Conservation (phyloP, 2,113 vertebrate species). For the Cyprinodon tularosa region DNA sequence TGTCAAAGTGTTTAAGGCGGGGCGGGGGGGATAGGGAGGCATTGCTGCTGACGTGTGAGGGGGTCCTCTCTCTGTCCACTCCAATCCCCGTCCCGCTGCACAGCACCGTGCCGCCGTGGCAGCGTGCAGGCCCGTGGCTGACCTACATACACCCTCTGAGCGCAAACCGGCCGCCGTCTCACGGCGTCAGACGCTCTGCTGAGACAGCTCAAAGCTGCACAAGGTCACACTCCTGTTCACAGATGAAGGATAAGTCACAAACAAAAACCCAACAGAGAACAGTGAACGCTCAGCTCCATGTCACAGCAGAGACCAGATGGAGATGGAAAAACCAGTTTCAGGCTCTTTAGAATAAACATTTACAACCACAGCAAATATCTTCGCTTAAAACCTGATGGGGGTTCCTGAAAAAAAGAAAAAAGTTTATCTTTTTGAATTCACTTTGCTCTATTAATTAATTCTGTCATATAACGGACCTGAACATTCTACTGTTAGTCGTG, state of each 20-base stretch:
- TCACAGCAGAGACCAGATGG: too few species aligned
- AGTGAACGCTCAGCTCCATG: too few species aligned
- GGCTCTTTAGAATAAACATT: too few species aligned
- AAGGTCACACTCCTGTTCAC: constrained; percentile 52
- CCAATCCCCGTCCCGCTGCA: constrained; percentile 69
- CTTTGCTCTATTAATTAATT: too few species aligned
- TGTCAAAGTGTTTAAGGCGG: constrained; percentile 81
- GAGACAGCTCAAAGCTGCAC: constrained; percentile 75
- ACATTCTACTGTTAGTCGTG: too few species aligned
- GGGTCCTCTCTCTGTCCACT: constrained; percentile 75
- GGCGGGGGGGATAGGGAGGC: constrained; percentile 56
- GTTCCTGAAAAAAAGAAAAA: too few species aligned
- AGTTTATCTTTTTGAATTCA: too few species aligned
- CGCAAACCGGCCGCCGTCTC: constrained; percentile 60
- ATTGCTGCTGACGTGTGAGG: constrained; percentile 75
- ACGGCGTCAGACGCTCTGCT: constrained; percentile 63
- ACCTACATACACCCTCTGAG: constrained; percentile 79
- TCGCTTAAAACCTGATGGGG: too few species aligned
- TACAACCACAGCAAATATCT: too few species aligned
- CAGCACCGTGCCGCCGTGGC: constrained; percentile 63
- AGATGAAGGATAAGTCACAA: constrained; percentile 36
- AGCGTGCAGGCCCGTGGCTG: constrained; percentile 60
- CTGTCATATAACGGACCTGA: too few species aligned
- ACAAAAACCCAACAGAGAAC: constrained; percentile 38
- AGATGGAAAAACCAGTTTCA: too few species aligned